These are phyloP conservation scores for Oxystoma pomonae DNA, from an alignment of 2,888 invertebrate genomes.

Conservation along the genomic window DNA sequence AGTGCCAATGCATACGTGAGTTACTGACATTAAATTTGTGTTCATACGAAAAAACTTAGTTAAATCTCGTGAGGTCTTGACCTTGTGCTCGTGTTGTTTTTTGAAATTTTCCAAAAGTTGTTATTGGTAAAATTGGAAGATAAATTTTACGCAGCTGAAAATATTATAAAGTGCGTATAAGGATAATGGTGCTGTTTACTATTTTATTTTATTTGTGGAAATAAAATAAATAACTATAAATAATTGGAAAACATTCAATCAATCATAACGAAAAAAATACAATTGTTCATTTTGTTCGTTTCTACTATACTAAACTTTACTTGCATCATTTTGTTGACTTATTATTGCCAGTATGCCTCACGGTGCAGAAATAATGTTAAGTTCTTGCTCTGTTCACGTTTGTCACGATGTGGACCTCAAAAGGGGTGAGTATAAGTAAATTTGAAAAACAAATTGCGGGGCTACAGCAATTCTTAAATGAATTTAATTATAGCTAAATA, in stretches of 20 bases:
- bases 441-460: too few species aligned
- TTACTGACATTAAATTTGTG: too few species aligned
- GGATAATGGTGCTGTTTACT: neutral
- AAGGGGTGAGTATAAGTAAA: constrained; percentile 12
- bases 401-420: constrained; percentile 15
- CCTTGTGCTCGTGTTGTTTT: neutral
- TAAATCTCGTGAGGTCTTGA: neutral
- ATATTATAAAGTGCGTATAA: neutral
- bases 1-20: too few species aligned
- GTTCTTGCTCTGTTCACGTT: constrained; percentile 1
- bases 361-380: neutral
- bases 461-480: too few species aligned
- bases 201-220: too few species aligned
- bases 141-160: neutral
- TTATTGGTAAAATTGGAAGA: neutral
- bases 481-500: too few species aligned
- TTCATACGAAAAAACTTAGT: too few species aligned
- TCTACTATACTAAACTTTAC: too few species aligned
- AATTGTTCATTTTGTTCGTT: too few species aligned
- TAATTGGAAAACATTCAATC: too few species aligned
- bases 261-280: too few species aligned
- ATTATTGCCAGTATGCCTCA: constrained; percentile 6
- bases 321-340: neutral
- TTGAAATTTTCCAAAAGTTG: neutral
- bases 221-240: too few species aligned